Percentiles rank a stretch among this genome's conserved stretches.
Conservation (phyloP, 1,140 invertebrate species). For the Agrilus planipennis region DNA sequence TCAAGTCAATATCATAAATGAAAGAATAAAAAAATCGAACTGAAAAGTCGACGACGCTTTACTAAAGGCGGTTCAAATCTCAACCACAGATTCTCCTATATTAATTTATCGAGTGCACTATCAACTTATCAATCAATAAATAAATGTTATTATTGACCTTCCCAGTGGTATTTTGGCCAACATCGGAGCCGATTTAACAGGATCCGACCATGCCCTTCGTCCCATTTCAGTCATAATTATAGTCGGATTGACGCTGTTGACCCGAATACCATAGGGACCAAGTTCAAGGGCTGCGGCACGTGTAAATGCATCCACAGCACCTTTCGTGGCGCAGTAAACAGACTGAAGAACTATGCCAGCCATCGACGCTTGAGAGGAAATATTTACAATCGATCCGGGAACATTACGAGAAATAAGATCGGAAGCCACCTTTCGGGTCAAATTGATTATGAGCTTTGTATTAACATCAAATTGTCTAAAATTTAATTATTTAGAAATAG, state of each 20-base stretch:
- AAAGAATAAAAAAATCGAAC: too few relatives aligned
- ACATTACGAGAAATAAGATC: constrained; percentile 61
- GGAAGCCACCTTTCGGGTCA: constrained; percentile 65
- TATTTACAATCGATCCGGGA: constrained; percentile 74
- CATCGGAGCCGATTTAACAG: constrained; percentile 56
- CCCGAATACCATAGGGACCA: constrained; percentile 71
- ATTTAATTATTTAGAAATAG: constrained; percentile 68
- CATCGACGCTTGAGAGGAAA: constrained; percentile 69
- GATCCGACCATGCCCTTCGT: constrained; percentile 69
- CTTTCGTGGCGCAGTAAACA: constrained; percentile 45
- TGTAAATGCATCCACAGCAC: constrained; percentile 52
- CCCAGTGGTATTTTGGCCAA: constrained; percentile 68
- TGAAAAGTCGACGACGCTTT: too few relatives aligned
- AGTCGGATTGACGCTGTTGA: constrained; percentile 83
- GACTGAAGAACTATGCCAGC: constrained; percentile 64
- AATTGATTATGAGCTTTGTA: constrained; percentile 72
- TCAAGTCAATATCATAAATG: too few relatives aligned
- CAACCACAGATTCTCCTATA: too few relatives aligned
- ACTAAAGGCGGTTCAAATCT: too few relatives aligned
- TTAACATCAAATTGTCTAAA: constrained; percentile 67
- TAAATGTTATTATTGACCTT: constrained; percentile 32
- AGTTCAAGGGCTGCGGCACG: constrained; percentile 76
- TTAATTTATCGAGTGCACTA: too few relatives aligned
- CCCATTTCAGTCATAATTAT: constrained; percentile 87
- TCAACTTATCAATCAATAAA: too few relatives aligned